Percentiles rank a stretch among this genome's conserved stretches.
Conservation (phyloP, 2,113 vertebrate species). For the Oncorhynchus keta region DNA sequence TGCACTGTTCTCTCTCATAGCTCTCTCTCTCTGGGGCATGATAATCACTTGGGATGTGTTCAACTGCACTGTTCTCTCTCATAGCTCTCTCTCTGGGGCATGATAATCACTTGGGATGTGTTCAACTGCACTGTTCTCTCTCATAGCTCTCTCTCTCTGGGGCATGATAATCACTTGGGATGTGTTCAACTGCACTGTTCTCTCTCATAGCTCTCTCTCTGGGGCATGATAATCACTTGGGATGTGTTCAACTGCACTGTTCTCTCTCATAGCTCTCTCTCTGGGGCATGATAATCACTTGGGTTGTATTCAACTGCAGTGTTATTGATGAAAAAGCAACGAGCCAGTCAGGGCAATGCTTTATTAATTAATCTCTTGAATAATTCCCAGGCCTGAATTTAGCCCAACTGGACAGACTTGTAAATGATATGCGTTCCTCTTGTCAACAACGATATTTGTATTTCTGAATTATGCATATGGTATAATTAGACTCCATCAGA, state of each 20-base stretch:
- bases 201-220: no score
- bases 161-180: no score
- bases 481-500: constrained; percentile 44
- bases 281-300: background rate
- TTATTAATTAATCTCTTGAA: constrained; percentile 41
- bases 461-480: constrained; percentile 54
- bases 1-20: no score
- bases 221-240: no score
- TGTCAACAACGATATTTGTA: constrained; percentile 56
- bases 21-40: no score
- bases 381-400: constrained; percentile 42
- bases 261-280: no score
- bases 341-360: background rate
- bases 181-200: no score
- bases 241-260: no score
- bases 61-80: background rate
- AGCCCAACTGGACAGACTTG: constrained; percentile 42
- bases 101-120: no score
- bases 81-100: background rate
- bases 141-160: no score
- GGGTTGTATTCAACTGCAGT: background rate
- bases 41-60: no score
- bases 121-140: no score
- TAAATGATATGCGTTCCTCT: constrained; percentile 46
- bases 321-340: constrained; percentile 22